Conservation (phyloP, 2,113 vertebrate species). For the Oryzias celebensis region DNA sequence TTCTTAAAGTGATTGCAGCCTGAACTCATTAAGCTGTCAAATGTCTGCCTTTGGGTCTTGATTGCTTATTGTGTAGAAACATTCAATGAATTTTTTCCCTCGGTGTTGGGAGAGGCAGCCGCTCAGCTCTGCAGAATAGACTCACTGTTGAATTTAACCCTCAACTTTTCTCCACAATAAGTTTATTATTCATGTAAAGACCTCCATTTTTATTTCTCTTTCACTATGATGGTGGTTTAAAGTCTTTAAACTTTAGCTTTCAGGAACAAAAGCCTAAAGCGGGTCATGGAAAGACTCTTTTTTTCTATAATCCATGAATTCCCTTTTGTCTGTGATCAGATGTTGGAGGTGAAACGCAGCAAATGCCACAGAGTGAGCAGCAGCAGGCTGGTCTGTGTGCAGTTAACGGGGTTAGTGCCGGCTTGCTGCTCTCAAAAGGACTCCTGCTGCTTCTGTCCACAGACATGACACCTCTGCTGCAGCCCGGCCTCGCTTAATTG, state of each 20-base stretch:
- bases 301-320: not conserved
- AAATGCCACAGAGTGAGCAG: constrained; percentile 38
- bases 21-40: constrained; percentile 75
- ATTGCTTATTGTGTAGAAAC: constrained; percentile 72
- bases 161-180: too few relatives aligned
- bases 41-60: constrained; percentile 65
- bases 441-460: constrained; percentile 86
- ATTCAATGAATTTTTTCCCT: constrained; percentile 60
- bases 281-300: too few relatives aligned
- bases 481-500: constrained; percentile 54
- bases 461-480: constrained; percentile 68
- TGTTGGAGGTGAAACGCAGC: constrained; percentile 29
- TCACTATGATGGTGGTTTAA: too few relatives aligned
- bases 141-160: too few relatives aligned
- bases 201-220: too few relatives aligned
- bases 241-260: too few relatives aligned
- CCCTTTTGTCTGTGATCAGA: constrained; percentile 8
- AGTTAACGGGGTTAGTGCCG: constrained; percentile 97
- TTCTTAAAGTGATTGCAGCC: constrained; percentile 69
- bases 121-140: too few relatives aligned
- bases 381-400: constrained; percentile 75
- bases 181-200: too few relatives aligned
- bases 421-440: constrained; percentile 89
- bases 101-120: too few relatives aligned
- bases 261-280: too few relatives aligned